Base-by-base conservation (phyloP, 1,140 invertebrate genomes). In the Argopecten irradians region DNA sequence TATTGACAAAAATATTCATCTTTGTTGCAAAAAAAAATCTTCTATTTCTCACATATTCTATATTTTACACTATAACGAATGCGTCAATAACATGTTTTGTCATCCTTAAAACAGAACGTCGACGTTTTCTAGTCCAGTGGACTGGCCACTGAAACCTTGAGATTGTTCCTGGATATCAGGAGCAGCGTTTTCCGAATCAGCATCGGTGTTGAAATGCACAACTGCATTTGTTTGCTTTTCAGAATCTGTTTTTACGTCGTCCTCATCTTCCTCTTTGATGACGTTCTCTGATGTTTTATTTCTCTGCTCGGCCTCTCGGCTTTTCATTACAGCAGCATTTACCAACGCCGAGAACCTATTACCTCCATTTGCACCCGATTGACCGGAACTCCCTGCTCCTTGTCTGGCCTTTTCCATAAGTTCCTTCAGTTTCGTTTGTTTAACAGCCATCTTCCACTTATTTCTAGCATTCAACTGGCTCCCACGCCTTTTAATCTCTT, bases 401-500 rank as follows among this genome's bases (percentile, higher is more conserved):
- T 71, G 22, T 71, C 55, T 71, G 22, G 55, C 55, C 22, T 71
- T 71, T 28, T 1, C 55, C 55, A 71, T 71, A n/a, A 71, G 8
- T n/a, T n/a, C 55, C 11, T 71, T n/a, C n/a, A 71, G 22, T 11
- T 28, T 71, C n/a, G 19, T 71, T 71, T 71, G 55, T 71, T 28
- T n/a, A n/a, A 71, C 2, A 28, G n/a, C 55, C 13, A 5, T 71
- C 22, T 71, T 71, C 55, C 55, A 71, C 16, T n/a, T n/a, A 28
- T 28, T 71, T n/a, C n/a, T 71, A 28, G 55, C 55, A 16, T 1
- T 16, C 5, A 71, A 22, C 55, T 28, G 14, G 11, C 55, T 71
- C 28, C 55, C 91, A 82, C 88, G 43, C 85, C 85, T 82, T 86
- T 84, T 36, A 39, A 88, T 87, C 87, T 89, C 35, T 39, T 89